Evolutionary conservation across 2,797 vertebrate genomes (phyloP), one percentile per base, ranked within the genome.

Genomic region (Poeciliopsis gracilis): DNA sequence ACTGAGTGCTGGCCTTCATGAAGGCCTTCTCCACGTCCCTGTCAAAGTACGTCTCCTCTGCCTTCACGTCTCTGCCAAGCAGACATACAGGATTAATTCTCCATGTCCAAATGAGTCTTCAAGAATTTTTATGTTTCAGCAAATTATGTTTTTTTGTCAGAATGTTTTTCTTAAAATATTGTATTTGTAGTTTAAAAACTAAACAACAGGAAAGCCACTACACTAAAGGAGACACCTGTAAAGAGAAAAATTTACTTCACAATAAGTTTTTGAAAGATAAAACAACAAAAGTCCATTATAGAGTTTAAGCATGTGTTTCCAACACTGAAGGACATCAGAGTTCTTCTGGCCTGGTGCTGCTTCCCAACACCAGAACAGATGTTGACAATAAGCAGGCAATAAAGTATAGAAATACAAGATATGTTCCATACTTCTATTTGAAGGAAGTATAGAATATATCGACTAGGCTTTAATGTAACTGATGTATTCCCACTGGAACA

Each of bases 11-110:
- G 53, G 98, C 97, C 91, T 98, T 99, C 97, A 99, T 96, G 91
- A 99, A 99, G 66, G 98, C 98, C 90, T 98, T 99, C 90, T 99
- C 98, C 83, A 99, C 98, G 72, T 99, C 97, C 83, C 97, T 95
- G 86, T 99, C 97, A 80, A 99, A 99, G 88, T 99, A 99, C 0
- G 97, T 98, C 72, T 99, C 97, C 91, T 99, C 97, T 76, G 97
- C 95, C 82, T 96, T 97, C 75, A 98, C 80, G 78, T 97, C 97
- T 92, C 98, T 99, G 86, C 11, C 38, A 73, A 10, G 33, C 8
- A 70, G 9, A 41, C 20, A 77, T 20, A 84, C 15, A 69, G 0
- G 33, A 16, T 30, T 13, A 74, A 30, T 28, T 59, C 13, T 59
- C 57, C 28, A 30, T 30, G 57, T 30, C 57, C 57, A 59, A 28